Base-by-base conservation (phyloP, 2,113 vertebrate species). In the Albula glossodonta region DNA sequence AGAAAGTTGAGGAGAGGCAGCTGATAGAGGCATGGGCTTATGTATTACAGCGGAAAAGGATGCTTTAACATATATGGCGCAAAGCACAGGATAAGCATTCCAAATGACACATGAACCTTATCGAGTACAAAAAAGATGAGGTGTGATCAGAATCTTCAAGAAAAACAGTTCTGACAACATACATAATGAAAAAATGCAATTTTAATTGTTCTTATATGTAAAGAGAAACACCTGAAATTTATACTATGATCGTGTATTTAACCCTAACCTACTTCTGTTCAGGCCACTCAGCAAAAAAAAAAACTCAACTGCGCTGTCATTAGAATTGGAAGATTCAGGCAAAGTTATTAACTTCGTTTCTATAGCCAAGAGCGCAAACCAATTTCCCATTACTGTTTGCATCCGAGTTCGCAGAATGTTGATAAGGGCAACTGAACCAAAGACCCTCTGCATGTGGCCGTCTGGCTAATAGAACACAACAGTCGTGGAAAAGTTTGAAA, bases 1-100 rank as follows among this genome's bases (percentile, higher is more conserved):
- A 41, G 31, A 41, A 41, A 57, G 11, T 9, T 50, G 57, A 50
- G 0, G 83, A 17, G 11, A 51, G 57, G 0, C 56, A 82, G 11
- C 13, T 10, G 41, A 31, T 52, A 88, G 57, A 48, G 49, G 15
- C n/a, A 85, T 53, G 85, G 85, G 89, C 87, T 92, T 19, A 66
- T 66, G 60, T 7, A 88, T 91, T 77, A 92, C 90, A 93, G 94
- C 92, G 90, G 83, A 89, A 84, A 85, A 91, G 85, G 49, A 78
- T 52, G 6, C 83, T 90, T 90, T 90, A 90, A 91, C 50, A 91
- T 92, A 88, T 93, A 91, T 86, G 89, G 90, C 87, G 88, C 5
- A 77, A 87, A 77, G 83, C 90, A 87, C 80, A 83, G 87, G 31
- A 84, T 81, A 78, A 86, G 82, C 87, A 91, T 89, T 87, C 88